phyloP scores from a whole-genome alignment of 2,888 invertebrate genomes.

The Atherix ibis region DNA sequence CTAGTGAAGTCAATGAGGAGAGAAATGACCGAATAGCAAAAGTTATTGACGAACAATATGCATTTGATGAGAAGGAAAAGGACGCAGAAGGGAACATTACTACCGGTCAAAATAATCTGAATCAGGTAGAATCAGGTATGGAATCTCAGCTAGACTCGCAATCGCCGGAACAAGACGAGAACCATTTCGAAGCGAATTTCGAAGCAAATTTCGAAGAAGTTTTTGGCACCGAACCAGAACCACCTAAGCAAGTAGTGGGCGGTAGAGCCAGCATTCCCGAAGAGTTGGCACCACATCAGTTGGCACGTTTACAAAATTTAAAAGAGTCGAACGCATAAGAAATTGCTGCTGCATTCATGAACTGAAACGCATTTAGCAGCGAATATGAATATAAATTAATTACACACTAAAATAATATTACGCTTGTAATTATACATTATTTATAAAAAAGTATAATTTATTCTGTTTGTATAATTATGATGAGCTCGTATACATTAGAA shows the following conservation, averaged over 20 bases:
- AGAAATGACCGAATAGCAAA: too few species aligned
- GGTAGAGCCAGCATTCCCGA: slow-evolving; percentile 74
- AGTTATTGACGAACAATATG: slow-evolving; percentile 12
- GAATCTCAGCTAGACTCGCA: not conserved
- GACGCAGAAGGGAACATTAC: too few species aligned
- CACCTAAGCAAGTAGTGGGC: slow-evolving; percentile 56
- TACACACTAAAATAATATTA: too few species aligned
- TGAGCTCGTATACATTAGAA: too few species aligned
- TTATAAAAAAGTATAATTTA: too few species aligned
- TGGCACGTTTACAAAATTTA: slow-evolving; percentile 72
- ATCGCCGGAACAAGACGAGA: slow-evolving; percentile 10
- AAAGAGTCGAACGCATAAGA: slow-evolving; percentile 81
- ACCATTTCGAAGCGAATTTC: slow-evolving; percentile 28
- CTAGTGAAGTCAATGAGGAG: too few species aligned
- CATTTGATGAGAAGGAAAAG: slow-evolving; percentile 21
- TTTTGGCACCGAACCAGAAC: slow-evolving; percentile 26
- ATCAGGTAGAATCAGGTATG: not conserved
- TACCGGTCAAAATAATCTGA: slow-evolving; percentile 9
- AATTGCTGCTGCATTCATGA: too few species aligned
- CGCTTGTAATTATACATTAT: too few species aligned
- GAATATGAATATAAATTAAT: too few species aligned
- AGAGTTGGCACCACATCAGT: slow-evolving; percentile 75
- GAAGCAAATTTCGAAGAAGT: slow-evolving; percentile 35
- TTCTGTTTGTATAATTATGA: too few species aligned
- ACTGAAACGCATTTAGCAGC: too few species aligned